phyloP scores from a whole-genome alignment of 1,140 invertebrate species.

The Thalassaphorura encarpata region DNA sequence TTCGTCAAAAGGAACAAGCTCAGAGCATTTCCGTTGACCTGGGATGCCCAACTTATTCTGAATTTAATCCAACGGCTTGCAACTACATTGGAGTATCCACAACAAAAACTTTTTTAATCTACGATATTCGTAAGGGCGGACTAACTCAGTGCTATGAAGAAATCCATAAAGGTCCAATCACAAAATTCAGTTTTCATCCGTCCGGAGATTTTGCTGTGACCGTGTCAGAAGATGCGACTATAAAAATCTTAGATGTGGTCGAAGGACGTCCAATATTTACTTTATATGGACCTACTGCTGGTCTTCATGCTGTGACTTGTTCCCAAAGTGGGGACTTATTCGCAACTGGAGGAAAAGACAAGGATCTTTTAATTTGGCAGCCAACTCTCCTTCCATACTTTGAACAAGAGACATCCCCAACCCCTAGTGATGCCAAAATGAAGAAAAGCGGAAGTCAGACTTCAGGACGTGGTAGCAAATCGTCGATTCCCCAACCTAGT shows the following conservation, averaged over 20 bases:
- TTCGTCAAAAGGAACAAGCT: neutral
- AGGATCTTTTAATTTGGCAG: slow-evolving; percentile 15
- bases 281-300: slow-evolving; percentile 15
- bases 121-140: slow-evolving; percentile 14
- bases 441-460: no score
- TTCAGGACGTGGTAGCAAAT: no score
- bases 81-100: slow-evolving; percentile 19
- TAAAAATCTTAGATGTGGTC: slow-evolving; percentile 30
- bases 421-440: no score
- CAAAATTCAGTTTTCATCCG: slow-evolving; percentile 21
- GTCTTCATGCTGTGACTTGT: slow-evolving; percentile 11
- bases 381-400: slow-evolving; percentile 6
- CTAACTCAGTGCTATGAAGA: slow-evolving; percentile 22
- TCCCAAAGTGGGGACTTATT: slow-evolving; percentile 10
- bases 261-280: slow-evolving; percentile 29
- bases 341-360: slow-evolving; percentile 34
- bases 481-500: no score
- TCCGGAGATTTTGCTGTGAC: slow-evolving; percentile 27
- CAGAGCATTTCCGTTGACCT: neutral
- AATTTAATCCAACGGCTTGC: slow-evolving; percentile 20
- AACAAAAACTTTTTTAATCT: slow-evolving; percentile 14
- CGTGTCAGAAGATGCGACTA: slow-evolving; percentile 18
- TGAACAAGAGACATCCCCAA: no score
- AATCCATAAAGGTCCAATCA: slow-evolving; percentile 10
- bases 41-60: slow-evolving; percentile 14